These are phyloP conservation scores for Myiagra hebetior DNA, from an alignment of 2,113 vertebrate genomes.

Conservation along the genomic window DNA sequence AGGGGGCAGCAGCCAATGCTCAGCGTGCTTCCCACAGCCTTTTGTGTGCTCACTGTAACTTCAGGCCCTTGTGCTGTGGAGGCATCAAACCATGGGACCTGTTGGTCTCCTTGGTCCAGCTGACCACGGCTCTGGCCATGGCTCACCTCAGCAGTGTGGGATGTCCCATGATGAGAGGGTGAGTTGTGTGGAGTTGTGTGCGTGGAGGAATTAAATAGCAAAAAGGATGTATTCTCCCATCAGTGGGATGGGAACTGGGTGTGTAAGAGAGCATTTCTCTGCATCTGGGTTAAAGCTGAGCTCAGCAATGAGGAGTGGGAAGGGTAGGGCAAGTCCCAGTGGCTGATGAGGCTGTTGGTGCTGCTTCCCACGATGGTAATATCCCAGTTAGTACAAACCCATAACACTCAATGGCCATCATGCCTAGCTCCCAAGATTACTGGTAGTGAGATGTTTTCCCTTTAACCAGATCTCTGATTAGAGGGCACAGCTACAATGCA, in stretches of 20 bases:
- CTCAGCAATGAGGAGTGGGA: not conserved
- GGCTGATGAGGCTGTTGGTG: not conserved
- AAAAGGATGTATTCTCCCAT: not conserved
- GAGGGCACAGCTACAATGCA: not conserved
- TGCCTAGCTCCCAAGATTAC: not conserved
- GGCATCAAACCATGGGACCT: too few relatives aligned
- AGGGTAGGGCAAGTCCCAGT: not conserved
- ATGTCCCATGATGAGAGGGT: rapidly evolving
- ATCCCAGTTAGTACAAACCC: not conserved
- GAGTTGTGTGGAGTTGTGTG: rapidly evolving
- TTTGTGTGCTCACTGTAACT: too few relatives aligned
- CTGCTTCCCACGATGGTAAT: not conserved
- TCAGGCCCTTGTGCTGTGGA: too few relatives aligned
- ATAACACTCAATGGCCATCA: rapidly evolving
- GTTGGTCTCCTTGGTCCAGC: too few relatives aligned
- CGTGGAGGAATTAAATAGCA: not conserved
- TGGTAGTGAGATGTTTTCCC: not conserved
- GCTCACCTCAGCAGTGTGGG: not conserved
- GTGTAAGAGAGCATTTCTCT: not conserved
- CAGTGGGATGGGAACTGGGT: not conserved
- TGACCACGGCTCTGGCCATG: too few relatives aligned
- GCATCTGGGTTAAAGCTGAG: not conserved
- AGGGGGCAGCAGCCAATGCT: too few relatives aligned
- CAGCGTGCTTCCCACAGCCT: too few relatives aligned
- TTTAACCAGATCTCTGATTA: not conserved